These are phyloP conservation scores for Tyto alba DNA, from an alignment of 2,113 vertebrate species.

Conservation along the genomic window DNA sequence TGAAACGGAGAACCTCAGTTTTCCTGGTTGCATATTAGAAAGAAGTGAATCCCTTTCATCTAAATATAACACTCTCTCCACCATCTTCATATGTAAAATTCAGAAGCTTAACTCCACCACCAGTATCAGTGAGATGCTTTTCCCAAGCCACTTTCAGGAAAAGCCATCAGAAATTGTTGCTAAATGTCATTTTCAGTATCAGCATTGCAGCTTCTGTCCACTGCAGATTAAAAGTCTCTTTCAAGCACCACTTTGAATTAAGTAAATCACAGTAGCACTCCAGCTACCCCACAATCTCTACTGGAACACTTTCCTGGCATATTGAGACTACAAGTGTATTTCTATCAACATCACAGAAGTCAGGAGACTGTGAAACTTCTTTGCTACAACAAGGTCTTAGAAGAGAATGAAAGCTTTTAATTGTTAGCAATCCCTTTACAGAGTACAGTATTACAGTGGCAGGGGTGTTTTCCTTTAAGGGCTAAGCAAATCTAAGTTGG, in stretches of 20 bases:
- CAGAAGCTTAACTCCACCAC: background rate
- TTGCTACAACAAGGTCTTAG: background rate
- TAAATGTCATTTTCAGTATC: conserved; percentile 46
- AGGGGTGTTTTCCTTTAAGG: background rate
- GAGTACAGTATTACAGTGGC: background rate
- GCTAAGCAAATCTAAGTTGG: background rate
- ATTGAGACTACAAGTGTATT: conserved; percentile 45
- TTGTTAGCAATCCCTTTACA: conserved; percentile 32
- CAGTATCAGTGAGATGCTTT: conserved; percentile 10
- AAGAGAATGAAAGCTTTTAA: conserved; percentile 21
- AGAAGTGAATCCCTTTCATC: conserved; percentile 14
- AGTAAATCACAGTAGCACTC: conserved; percentile 11
- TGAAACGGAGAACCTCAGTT: background rate
- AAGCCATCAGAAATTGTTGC: conserved; percentile 45
- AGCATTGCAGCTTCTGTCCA: conserved; percentile 43
- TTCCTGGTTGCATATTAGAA: background rate
- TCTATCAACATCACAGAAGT: conserved; percentile 20
- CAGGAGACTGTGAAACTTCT: conserved; percentile 21
- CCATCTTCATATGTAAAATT: conserved; percentile 31
- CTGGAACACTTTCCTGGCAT: background rate
- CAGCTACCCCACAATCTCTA: conserved; percentile 27
- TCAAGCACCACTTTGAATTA: conserved; percentile 54
- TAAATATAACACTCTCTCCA: conserved; percentile 29
- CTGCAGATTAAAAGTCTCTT: conserved; percentile 33
- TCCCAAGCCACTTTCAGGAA: conserved; percentile 19